Conservation (phyloP, 2,797 vertebrate species). For the Microhierax caerulescens region DNA sequence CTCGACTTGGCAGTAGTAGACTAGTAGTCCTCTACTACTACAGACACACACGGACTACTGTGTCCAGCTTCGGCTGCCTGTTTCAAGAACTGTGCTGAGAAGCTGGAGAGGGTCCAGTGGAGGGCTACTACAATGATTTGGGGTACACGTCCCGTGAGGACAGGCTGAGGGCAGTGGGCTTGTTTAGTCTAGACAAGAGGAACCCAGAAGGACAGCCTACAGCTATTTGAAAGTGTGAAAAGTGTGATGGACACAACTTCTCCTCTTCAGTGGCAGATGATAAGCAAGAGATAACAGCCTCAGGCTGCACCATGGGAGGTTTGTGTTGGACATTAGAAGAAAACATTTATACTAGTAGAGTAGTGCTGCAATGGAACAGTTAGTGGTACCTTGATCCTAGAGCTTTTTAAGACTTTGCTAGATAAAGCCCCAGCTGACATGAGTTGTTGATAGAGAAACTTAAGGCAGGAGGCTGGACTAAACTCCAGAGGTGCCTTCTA, state of each 20-base stretch:
- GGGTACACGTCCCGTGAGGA: neutral
- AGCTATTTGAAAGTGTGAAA: neutral
- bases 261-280: neutral
- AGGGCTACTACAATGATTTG: neutral
- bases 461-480: neutral
- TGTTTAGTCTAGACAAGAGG: neutral
- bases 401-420: neutral
- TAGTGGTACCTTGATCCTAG: neutral
- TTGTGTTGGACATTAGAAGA: neutral
- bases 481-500: neutral
- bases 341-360: neutral
- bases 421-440: neutral
- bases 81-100: neutral
- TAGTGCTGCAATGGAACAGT: neutral
- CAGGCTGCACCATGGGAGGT: neutral
- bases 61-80: neutral
- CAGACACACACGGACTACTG: neutral
- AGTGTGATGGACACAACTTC: neutral
- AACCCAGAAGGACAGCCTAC: rapidly evolving
- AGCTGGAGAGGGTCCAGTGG: neutral
- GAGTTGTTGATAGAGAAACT: neutral
- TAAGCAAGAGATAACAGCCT: neutral
- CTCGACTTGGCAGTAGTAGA: neutral
- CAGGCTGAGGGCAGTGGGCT: neutral
- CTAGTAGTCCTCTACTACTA: too few species aligned